A percentile compares a stretch with the other conserved stretches of the same genome.
Evolutionary conservation across 2,113 vertebrate genomes (phyloP).

Genomic region (Procapra przewalskii): DNA sequence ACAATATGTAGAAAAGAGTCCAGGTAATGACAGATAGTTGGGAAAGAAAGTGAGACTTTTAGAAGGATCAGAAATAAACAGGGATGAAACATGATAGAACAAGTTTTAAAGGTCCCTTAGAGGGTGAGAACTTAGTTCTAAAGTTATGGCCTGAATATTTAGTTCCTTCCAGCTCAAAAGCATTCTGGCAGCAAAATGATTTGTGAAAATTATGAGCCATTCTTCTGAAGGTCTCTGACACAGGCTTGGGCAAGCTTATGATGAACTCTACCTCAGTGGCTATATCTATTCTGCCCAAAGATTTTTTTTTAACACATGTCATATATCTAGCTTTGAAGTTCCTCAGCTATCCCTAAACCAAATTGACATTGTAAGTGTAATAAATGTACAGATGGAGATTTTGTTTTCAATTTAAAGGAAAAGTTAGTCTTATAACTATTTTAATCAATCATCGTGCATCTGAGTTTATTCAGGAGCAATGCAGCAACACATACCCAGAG

Average conservation of each 20-base stretch:
- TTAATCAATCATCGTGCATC: background rate
- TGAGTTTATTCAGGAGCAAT: constrained; percentile 26
- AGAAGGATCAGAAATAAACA: background rate
- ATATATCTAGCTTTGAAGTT: constrained; percentile 19
- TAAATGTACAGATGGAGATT: background rate
- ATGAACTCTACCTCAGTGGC: background rate
- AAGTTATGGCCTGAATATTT: constrained; percentile 5
- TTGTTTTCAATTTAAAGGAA: background rate
- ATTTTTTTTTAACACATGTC: background rate
- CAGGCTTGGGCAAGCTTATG: background rate
- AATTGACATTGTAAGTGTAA: background rate
- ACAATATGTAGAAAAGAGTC: background rate
- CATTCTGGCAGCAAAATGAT: constrained; percentile 34
- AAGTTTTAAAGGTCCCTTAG: background rate
- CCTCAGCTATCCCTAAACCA: background rate
- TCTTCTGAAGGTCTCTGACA: constrained; percentile 22
- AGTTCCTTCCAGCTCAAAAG: background rate
- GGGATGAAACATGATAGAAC: background rate
- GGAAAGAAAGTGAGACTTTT: background rate
- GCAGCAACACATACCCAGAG: background rate
- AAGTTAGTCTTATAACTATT: background rate
- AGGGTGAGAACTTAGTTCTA: background rate
- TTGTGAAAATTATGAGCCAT: constrained; percentile 27
- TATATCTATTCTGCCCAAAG: background rate
- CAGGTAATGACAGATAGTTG: background rate